Evolutionary conservation across 2,797 vertebrate species (phyloP).

Genomic region (Spatula clypeata): DNA sequence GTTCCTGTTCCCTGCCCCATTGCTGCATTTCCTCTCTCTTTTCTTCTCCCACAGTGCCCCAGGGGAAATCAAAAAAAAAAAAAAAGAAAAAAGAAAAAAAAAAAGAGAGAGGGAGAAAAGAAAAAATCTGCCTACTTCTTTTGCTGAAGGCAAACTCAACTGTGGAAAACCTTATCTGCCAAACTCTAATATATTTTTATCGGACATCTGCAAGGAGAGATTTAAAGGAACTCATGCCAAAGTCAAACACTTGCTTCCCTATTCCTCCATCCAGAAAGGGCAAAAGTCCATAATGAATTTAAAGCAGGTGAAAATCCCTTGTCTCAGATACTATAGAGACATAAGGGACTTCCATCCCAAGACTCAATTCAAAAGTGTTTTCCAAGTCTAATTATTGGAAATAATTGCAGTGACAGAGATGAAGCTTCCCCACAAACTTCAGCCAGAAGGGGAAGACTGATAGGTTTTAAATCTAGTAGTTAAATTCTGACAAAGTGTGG

Average conservation of each 20-base stretch:
- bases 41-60: background rate
- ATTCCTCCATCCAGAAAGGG: background rate
- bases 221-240: background rate
- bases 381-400: background rate
- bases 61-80: too few species aligned
- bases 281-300: background rate
- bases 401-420: background rate
- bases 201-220: constrained; percentile 11
- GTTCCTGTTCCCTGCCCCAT: background rate
- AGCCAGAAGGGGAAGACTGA: background rate
- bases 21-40: background rate
- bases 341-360: background rate
- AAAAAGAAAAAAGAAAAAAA: background rate
- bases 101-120: too few species aligned
- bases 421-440: background rate
- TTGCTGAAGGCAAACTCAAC: background rate
- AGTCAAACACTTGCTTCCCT: background rate
- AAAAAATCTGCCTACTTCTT: rapidly evolving
- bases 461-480: background rate
- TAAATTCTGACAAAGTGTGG: background rate
- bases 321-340: background rate
- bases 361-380: background rate
- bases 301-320: background rate
- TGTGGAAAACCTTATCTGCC: constrained; percentile 16
- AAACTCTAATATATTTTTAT: constrained; percentile 25